These are phyloP conservation scores for Amphiprion clarkii DNA, from an alignment of 2,797 vertebrate genomes.

Conservation along the genomic window DNA sequence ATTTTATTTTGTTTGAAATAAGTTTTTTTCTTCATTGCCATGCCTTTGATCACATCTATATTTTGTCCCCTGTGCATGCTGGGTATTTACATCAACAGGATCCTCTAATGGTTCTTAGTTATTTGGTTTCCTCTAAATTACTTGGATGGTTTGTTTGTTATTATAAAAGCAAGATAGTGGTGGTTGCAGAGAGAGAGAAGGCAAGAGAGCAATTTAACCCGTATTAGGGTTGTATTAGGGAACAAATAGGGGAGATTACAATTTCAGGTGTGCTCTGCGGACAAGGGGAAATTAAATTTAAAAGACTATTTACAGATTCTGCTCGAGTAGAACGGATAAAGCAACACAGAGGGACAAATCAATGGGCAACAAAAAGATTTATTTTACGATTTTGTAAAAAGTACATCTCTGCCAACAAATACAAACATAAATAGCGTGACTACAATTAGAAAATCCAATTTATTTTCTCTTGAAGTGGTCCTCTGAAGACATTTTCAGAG, in stretches of 20 bases:
- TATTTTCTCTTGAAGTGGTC: constrained; percentile 8
- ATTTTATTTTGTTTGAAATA: constrained; percentile 33
- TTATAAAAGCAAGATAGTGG: constrained; percentile 42
- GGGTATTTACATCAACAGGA: constrained; percentile 56
- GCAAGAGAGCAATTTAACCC: constrained; percentile 59
- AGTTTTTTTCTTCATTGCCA: constrained; percentile 24
- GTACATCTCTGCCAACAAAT: not conserved
- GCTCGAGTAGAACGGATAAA: constrained; percentile 20
- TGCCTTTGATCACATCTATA: constrained; percentile 39
- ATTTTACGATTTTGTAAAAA: constrained; percentile 7
- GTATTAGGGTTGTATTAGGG: constrained; percentile 67
- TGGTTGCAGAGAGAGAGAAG: constrained; percentile 28
- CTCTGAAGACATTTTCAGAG: constrained; percentile 12
- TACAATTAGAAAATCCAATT: constrained; percentile 15
- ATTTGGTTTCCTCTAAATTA: constrained; percentile 63
- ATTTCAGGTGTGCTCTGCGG: constrained; percentile 48
- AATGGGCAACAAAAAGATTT: constrained; percentile 17
- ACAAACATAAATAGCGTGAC: constrained; percentile 11
- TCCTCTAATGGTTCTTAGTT: constrained; percentile 58
- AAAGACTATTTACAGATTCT: constrained; percentile 19
- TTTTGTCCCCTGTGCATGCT: constrained; percentile 35
- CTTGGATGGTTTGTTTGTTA: constrained; percentile 57
- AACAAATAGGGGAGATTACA: constrained; percentile 55
- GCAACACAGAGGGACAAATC: constrained; percentile 20
- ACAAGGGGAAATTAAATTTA: constrained; percentile 56